Base-by-base conservation (phyloP, 2,113 vertebrate species). In the Labeo rohita region DNA sequence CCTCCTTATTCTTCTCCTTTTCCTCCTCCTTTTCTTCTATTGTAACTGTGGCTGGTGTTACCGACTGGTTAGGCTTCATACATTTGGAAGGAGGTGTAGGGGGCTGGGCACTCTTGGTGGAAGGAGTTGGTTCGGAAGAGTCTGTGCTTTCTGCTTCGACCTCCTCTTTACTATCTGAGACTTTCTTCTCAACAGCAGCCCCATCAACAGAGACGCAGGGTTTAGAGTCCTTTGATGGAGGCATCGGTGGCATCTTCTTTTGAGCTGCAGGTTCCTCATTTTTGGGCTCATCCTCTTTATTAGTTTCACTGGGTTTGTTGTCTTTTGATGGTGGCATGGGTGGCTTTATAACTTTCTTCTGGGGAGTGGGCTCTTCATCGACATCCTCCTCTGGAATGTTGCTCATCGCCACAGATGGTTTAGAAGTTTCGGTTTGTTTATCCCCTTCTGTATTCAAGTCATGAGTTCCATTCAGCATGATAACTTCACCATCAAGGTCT, bases 401-500 rank as follows among this genome's bases (percentile, higher is more conserved):
- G 23, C 82, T 70, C 1, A 85, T 7, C 3, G 63, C 74, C 28
- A 85, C 87, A 21, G 79, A 21, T 15, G 74, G 70, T 76, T 79
- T 66, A 16, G 68, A 49, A 7, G 63, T 3, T 49, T 89, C 77
- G 80, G 85, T 88, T 12, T 80, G 21, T 16, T 87, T 87, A 49
- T 83, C 86, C 4, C 76, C 86, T 65, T 94, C 90, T 9, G 82
- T 89, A 66, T 89, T n/a, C 23, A 52, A 39, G 21, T 76, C 23
- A 83, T 90, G 77, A 5, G 93, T 93, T 83, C 93, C 92, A 85
- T 90, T 95, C 8, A 94, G 93, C 0, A 94, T 93, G 34, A 88
- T 91, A 88, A 96, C 93, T 0, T 93, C 86, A 63, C 88, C 89
- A 47, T 97, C 96, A 11, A 98, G 95, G 89, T 98, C 97, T 79